Conservation (phyloP, 1,140 invertebrate species). For the Thaumatotibia leucotreta region DNA sequence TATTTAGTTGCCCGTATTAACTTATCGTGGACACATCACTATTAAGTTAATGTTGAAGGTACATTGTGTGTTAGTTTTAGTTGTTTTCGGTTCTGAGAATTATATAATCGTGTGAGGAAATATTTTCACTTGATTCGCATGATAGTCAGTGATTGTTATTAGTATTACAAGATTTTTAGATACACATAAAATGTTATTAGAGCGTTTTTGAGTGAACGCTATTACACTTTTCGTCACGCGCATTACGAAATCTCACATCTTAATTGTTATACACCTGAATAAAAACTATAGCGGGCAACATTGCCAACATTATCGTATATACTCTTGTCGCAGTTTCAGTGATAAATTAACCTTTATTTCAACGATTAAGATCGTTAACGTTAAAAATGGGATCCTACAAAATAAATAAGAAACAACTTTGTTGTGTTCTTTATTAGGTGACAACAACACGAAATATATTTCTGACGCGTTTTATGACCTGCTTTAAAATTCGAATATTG, state of each 20-base stretch:
- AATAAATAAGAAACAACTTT: neutral
- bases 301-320: neutral
- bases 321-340: neutral
- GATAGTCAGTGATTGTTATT: neutral
- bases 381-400: neutral
- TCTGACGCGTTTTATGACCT: too few species aligned
- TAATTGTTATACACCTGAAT: neutral
- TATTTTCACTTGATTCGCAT: neutral
- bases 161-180: neutral
- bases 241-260: slow-evolving; percentile 6
- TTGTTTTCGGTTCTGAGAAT: too few species aligned
- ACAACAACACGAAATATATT: too few species aligned
- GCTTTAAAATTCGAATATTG: too few species aligned
- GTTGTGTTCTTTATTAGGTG: neutral
- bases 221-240: slow-evolving; percentile 8
- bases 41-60: too few species aligned
- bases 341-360: neutral
- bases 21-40: neutral
- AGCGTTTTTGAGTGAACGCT: neutral
- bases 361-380: neutral
- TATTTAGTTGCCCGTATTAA: neutral
- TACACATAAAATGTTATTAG: neutral
- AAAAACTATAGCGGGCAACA: neutral
- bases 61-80: too few species aligned
- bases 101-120: too few species aligned